phyloP scores from a whole-genome alignment of 1,140 invertebrate genomes.

The Archegozetes longisetosus region DNA sequence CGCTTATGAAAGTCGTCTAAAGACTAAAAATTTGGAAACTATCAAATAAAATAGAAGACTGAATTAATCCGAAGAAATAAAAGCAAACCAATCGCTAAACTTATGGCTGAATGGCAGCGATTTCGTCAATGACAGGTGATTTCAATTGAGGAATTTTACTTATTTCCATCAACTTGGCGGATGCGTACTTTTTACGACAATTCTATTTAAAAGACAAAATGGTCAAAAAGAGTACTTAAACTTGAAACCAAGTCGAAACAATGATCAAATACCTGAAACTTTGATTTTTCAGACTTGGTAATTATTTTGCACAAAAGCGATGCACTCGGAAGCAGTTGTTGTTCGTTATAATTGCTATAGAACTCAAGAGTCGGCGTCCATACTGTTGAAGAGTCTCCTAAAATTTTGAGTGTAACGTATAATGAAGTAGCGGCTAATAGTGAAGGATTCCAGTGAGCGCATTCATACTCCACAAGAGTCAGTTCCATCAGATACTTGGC shows the following conservation, averaged over 20 bases:
- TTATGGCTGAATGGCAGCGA: constrained; percentile 18
- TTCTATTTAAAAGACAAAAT: constrained; percentile 28
- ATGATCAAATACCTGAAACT: constrained; percentile 25
- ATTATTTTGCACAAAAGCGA: constrained; percentile 31
- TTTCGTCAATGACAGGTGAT: constrained; percentile 24
- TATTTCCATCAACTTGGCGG: constrained; percentile 33
- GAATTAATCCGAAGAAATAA: too few species aligned
- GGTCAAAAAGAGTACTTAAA: neutral
- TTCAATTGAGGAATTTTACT: constrained; percentile 32
- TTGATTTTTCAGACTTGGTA: constrained; percentile 29
- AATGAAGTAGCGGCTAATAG: constrained; percentile 54
- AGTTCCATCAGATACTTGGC: constrained; percentile 89
- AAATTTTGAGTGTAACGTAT: constrained; percentile 44
- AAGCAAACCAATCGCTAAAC: neutral
- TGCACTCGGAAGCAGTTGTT: constrained; percentile 28
- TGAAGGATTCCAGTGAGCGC: constrained; percentile 65
- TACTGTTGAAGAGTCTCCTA: constrained; percentile 1
- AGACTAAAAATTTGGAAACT: too few species aligned
- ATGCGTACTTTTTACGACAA: constrained; percentile 33
- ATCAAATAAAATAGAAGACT: neutral
- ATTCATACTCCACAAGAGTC: constrained; percentile 58
- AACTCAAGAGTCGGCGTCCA: constrained; percentile 33
- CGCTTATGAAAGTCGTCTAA: too few species aligned
- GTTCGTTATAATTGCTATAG: constrained; percentile 34
- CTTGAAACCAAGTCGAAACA: constrained; percentile 1